Percentiles rank a stretch among this genome's conserved stretches.
These are phyloP conservation scores for Sylvilagus bachmani DNA, from an alignment of 2,113 vertebrate species.

Conservation along the genomic window DNA sequence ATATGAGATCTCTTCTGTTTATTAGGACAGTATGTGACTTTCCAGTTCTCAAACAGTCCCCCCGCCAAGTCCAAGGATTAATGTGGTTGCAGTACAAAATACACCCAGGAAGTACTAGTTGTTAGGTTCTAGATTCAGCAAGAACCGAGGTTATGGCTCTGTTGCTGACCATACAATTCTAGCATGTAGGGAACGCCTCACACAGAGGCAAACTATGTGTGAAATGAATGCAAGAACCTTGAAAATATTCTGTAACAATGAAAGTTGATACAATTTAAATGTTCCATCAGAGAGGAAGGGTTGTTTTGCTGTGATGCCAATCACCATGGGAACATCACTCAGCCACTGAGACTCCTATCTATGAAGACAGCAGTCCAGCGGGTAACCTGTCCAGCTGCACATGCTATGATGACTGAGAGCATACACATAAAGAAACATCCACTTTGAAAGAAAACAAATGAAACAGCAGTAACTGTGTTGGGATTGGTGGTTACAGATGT, in stretches of 20 bases:
- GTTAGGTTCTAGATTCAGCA: conserved; percentile 21
- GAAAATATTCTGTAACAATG: neutral
- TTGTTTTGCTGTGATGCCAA: neutral
- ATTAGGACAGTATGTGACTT: neutral
- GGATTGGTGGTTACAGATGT: neutral
- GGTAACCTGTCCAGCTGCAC: neutral
- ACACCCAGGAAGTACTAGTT: neutral
- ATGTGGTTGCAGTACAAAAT: conserved; percentile 44
- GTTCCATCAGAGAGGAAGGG: neutral
- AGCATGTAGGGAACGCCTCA: neutral
- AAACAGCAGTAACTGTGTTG: neutral
- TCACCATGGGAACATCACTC: neutral
- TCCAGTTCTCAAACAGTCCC: neutral
- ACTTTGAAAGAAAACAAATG: neutral
- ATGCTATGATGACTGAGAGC: neutral
- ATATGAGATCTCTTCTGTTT: neutral
- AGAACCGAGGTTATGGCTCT: neutral
- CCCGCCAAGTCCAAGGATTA: neutral
- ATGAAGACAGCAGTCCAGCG: neutral
- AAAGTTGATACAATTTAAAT: neutral
- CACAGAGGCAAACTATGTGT: neutral
- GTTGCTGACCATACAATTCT: neutral
- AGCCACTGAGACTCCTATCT: neutral
- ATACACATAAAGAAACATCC: neutral
- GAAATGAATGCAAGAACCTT: neutral